phyloP scores from a whole-genome alignment of 2,113 vertebrate genomes.

The Trachemys scripta region DNA sequence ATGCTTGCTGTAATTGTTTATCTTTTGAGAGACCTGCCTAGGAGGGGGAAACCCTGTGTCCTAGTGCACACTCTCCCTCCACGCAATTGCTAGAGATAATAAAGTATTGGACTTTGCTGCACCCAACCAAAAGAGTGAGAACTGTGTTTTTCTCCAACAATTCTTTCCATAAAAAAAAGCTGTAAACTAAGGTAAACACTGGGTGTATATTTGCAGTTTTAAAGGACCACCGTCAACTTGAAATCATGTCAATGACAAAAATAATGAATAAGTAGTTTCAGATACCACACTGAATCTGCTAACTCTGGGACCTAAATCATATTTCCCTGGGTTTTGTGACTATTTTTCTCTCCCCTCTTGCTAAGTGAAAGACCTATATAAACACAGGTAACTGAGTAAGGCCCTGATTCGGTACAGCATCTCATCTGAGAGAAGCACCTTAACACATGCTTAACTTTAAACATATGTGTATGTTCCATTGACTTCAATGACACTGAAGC shows the following conservation, averaged over 20 bases:
- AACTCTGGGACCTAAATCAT: neutral
- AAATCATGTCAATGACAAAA: neutral
- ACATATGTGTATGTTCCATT: neutral
- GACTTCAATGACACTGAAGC: neutral
- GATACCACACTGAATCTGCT: neutral
- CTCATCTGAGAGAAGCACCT: neutral
- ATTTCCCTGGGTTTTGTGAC: neutral
- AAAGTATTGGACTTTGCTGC: too few species aligned
- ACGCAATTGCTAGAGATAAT: too few species aligned
- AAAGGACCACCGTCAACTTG: neutral
- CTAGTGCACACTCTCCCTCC: too few species aligned
- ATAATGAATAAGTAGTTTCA: neutral
- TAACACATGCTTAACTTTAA: neutral
- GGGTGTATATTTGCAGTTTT: neutral
- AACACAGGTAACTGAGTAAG: neutral
- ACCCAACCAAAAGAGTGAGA: too few species aligned
- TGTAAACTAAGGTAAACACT: neutral
- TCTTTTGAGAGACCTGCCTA: too few species aligned
- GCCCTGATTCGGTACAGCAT: neutral
- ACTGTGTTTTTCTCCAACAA: too few species aligned
- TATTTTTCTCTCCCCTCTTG: neutral
- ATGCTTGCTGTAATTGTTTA: too few species aligned
- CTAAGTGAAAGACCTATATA: neutral
- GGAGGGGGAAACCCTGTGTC: too few species aligned
- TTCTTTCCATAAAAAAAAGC: neutral